Evolutionary conservation across 2,888 invertebrate genomes (phyloP).

Genomic region (Philereme vetulata): DNA sequence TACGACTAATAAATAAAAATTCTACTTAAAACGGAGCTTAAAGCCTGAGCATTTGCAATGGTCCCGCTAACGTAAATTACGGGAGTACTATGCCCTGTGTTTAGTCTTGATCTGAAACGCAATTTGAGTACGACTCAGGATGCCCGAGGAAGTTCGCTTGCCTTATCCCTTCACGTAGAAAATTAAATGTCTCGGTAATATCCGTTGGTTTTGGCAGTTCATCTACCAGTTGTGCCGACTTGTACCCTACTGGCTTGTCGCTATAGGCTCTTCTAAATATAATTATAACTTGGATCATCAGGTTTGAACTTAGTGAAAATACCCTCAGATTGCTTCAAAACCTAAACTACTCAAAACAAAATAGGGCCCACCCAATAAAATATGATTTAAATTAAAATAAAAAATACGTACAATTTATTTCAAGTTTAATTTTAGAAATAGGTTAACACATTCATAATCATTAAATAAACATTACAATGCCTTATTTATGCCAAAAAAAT

Average conservation of each 20-base stretch:
- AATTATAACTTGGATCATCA: conserved; percentile 16
- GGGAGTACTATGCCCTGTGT: conserved; percentile 38
- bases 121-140: conserved; percentile 66
- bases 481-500: too few relatives aligned
- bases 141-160: conserved; percentile 71
- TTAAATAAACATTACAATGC: too few relatives aligned
- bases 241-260: conserved; percentile 39
- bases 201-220: conserved; percentile 80
- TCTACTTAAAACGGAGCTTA: too few relatives aligned
- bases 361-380: too few relatives aligned
- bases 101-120: conserved; percentile 64
- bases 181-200: conserved; percentile 82
- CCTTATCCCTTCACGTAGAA: conserved; percentile 83
- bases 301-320: conserved; percentile 8
- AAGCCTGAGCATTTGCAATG: too few relatives aligned
- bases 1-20: too few relatives aligned
- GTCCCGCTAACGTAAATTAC: conserved; percentile 2
- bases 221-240: conserved; percentile 57
- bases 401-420: too few relatives aligned
- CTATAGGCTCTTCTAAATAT: conserved; percentile 20
- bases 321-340: background rate
- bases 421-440: too few relatives aligned
- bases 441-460: too few relatives aligned
- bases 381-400: too few relatives aligned
- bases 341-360: too few relatives aligned